These are phyloP conservation scores for Percina caprodes DNA, from an alignment of 2,113 vertebrate species.

Conservation along the genomic window DNA sequence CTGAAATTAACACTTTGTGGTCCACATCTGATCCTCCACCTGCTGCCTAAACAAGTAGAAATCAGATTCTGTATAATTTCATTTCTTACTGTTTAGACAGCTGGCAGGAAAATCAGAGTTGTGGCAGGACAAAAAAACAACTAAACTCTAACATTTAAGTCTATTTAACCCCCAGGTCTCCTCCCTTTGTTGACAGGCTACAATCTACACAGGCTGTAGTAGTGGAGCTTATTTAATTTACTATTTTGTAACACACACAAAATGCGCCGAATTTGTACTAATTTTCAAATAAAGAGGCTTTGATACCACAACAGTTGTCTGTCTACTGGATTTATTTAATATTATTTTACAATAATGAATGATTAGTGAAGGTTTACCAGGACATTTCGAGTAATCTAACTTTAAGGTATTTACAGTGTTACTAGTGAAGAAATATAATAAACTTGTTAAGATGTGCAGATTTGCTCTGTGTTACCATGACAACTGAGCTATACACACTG, in stretches of 20 bases:
- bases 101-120: background rate
- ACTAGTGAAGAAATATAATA: constrained; percentile 61
- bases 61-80: background rate
- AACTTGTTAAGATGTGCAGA: constrained; percentile 66
- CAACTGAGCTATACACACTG: constrained; percentile 15
- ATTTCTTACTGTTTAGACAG: background rate
- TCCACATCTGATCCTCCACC: background rate
- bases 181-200: constrained; percentile 43
- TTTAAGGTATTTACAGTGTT: constrained; percentile 83
- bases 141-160: background rate
- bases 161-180: background rate
- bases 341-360: constrained; percentile 41
- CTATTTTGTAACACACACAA: constrained; percentile 79
- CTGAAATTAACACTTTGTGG: background rate
- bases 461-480: constrained; percentile 58
- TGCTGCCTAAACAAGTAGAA: constrained; percentile 1
- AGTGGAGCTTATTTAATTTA: constrained; percentile 70
- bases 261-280: constrained; percentile 82
- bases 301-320: constrained; percentile 64
- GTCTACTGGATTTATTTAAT: constrained; percentile 65
- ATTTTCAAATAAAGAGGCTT: constrained; percentile 86
- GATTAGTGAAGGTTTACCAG: constrained; percentile 38
- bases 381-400: constrained; percentile 50
- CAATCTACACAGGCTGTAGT: constrained; percentile 65
- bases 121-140: too few relatives aligned